A percentile compares a stretch with the other conserved stretches of the same genome.
These are phyloP conservation scores for Petrocephalus sullivani DNA, from an alignment of 2,797 vertebrate species.

Conservation along the genomic window DNA sequence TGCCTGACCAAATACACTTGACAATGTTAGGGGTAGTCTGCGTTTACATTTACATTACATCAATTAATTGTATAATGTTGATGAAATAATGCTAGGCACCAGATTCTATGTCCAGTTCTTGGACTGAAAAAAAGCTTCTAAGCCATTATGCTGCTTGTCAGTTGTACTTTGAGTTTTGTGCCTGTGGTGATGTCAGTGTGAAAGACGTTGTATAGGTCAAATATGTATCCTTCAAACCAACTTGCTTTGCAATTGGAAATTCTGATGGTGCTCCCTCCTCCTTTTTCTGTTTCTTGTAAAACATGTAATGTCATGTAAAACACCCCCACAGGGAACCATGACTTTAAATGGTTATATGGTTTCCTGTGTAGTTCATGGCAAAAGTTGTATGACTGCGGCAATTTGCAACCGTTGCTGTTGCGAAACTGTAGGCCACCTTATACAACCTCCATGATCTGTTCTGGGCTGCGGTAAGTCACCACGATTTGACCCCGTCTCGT, in stretches of 20 bases:
- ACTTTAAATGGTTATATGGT: background rate
- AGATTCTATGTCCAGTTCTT: background rate
- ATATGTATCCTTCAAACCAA: background rate
- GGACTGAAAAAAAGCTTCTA: background rate
- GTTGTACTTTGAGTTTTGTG: background rate
- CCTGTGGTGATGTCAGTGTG: background rate
- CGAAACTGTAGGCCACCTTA: background rate
- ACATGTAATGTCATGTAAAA: background rate
- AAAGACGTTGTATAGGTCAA: background rate
- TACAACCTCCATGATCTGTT: background rate
- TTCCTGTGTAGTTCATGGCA: background rate
- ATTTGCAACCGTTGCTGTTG: background rate
- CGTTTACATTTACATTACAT: background rate
- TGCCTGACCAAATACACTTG: background rate
- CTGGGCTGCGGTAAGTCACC: background rate
- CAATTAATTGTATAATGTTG: background rate
- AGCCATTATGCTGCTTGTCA: background rate
- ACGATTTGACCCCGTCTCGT: background rate
- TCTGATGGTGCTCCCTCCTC: background rate
- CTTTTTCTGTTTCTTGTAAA: background rate
- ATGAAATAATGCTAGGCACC: background rate
- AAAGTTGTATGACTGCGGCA: background rate
- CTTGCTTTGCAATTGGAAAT: background rate
- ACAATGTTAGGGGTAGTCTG: too few species aligned
- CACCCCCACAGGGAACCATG: background rate